Evolutionary conservation across 1,140 invertebrate genomes (phyloP).

Genomic region (Coptotermes formosanus): DNA sequence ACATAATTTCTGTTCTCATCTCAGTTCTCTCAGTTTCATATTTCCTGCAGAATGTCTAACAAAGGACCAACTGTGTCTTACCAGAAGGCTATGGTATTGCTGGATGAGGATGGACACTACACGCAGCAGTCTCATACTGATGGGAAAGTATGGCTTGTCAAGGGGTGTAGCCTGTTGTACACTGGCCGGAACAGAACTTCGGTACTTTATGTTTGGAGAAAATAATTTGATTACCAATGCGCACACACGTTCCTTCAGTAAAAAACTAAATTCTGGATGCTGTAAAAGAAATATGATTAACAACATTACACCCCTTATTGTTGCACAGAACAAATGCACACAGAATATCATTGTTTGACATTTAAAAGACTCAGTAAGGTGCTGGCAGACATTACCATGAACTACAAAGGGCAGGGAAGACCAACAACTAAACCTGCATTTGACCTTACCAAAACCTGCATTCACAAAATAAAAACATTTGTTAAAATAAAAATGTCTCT

Average conservation of each 20-base stretch:
- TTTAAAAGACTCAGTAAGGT: background rate
- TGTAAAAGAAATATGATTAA: constrained; percentile 52
- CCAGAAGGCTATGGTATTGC: constrained; percentile 90
- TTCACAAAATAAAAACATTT: too few relatives aligned
- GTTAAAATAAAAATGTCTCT: too few relatives aligned
- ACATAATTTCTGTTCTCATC: too few relatives aligned
- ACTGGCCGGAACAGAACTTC: constrained; percentile 56
- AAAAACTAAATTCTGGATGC: constrained; percentile 91
- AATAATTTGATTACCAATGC: constrained; percentile 97
- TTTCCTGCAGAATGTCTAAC: background rate
- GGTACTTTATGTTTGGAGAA: constrained; percentile 93
- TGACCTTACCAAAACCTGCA: too few relatives aligned
- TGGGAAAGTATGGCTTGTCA: constrained; percentile 95
- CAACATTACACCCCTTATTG: background rate
- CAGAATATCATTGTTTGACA: background rate
- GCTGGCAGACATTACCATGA: background rate
- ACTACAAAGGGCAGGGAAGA: background rate
- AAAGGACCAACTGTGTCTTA: constrained; percentile 50
- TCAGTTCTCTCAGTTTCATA: too few relatives aligned
- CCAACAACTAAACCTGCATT: too few relatives aligned
- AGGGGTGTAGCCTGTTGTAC: constrained; percentile 61
- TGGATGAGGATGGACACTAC: constrained; percentile 92
- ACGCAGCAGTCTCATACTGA: constrained; percentile 90
- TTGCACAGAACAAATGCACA: background rate
- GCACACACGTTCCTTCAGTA: constrained; percentile 95